Percentiles rank a stretch among this genome's conserved stretches.
These are phyloP conservation scores for Kryphioiulus occultus DNA, from an alignment of 2,888 invertebrate species.

Conservation along the genomic window DNA sequence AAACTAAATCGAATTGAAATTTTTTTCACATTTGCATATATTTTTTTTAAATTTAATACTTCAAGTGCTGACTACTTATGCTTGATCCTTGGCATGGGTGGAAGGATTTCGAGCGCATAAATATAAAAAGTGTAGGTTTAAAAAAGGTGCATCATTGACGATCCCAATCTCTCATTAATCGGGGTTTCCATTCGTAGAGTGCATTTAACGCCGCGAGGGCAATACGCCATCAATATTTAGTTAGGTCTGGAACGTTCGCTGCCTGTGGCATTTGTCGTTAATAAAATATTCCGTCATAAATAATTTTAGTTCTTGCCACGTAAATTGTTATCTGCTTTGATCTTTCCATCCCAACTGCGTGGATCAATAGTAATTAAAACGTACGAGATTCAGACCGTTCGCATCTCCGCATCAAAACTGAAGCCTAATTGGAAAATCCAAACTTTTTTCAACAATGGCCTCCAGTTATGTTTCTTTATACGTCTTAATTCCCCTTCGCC, in stretches of 20 bases:
- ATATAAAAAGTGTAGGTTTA: too few relatives aligned
- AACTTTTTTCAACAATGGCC: background rate
- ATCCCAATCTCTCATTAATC: too few relatives aligned
- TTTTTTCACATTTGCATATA: too few relatives aligned
- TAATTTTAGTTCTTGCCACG: background rate
- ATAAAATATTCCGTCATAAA: background rate
- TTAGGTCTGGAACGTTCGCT: background rate
- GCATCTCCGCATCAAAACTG: background rate
- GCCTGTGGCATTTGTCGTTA: background rate
- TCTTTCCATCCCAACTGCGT: background rate
- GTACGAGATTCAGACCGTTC: background rate
- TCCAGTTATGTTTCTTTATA: background rate
- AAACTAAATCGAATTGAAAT: too few relatives aligned
- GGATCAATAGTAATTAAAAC: slow-evolving; percentile 31
- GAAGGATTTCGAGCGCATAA: too few relatives aligned
- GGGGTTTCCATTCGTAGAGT: too few relatives aligned
- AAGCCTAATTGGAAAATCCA: slow-evolving; percentile 9
- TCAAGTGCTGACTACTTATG: too few relatives aligned
- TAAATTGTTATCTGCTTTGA: background rate
- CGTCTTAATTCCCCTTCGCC: background rate
- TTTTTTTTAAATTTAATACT: too few relatives aligned
- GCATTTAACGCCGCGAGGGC: too few relatives aligned
- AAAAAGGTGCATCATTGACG: too few relatives aligned
- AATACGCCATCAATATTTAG: too few relatives aligned
- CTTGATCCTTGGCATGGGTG: too few relatives aligned